Base-by-base conservation (phyloP, 2,113 vertebrate genomes). In the Spea bombifrons region DNA sequence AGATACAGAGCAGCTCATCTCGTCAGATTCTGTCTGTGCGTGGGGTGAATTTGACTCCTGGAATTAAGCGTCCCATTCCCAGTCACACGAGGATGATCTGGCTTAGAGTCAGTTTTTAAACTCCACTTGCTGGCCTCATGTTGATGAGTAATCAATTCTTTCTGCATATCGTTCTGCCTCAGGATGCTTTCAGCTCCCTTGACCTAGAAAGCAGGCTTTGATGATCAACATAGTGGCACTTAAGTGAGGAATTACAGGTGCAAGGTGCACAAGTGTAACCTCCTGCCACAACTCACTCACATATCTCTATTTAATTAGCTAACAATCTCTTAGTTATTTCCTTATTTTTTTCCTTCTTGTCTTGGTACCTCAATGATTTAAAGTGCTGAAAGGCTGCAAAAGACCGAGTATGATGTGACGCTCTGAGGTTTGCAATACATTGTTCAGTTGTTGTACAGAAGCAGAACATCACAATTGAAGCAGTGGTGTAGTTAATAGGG, bases 111-210 rank as follows among this genome's bases (percentile, higher is more conserved):
- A 68, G 65, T n/a, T 68, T 47, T 17, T 76, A 45, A 65, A 64
- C 43, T 15, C 9, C 8, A 5, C 46, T 64, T 46, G 65, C 50
- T 44, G 67, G 49, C 65, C 50, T 68, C 30, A 68, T 68, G 75
- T 17, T 76, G 75, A 76, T 68, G 64, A 76, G 6, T 76, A 76
- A 76, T 76, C 49, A 59, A 57, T 76, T 67, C 43, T 16, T 68
- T 7, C 43, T 67, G 55, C 46, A 46, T 57, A 43, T 15, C 30
- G 55, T 12, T 16, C 65, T 57, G 75, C 65, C 10, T 55, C 50
- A 44, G 65, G 75, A 68, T 67, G 49, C 43, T 67, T 57, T 55
- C 48, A 53, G 55, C 64, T 76, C 13, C 49, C 75, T 67, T 68
- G 30, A 76, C 75, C 65, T 76, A 76, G 63, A 57, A 76, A 76